Evolutionary conservation across 2,888 invertebrate species (phyloP), one percentile per base, ranked within the genome.

Genomic region (Protodeltote pygarga): DNA sequence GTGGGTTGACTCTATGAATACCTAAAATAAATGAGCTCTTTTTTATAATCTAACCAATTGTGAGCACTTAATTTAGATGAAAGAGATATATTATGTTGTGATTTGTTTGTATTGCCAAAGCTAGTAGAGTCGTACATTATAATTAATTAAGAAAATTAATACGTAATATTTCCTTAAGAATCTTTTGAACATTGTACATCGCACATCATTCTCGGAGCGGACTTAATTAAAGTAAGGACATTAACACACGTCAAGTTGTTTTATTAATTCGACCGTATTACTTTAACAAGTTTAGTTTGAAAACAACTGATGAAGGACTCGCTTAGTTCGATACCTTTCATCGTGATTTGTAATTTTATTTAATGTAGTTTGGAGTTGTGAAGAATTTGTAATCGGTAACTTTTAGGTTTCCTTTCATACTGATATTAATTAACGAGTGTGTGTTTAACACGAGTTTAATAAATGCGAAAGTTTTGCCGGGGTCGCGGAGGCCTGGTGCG

Each of bases 361-460:
- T 77, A 24, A 71, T 73, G 73, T 77, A 77, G 73, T 71, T 67
- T 68, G 63, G 67, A 79, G 76, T 83, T 80, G 73, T 71, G 50
- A 77, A 83, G 80, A 75, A 79, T 80, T 83, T 77, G 74, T 80
- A 80, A 87, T 85, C 80, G 78, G 64, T 68, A 88, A 89, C 84
- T 89, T 90, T 89, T 73, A 87, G 89, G 89, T 81, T 76, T 77
- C 86, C 85, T 83, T 87, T 87, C 83, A 85, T 77, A 77, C 77
- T 71, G 73, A 81, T 85, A 87, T 88, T 89, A 89, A 91, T 90
- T 89, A 89, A 83, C 76, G 78, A 71, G 73, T 83, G 72, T 85
- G 72, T 85, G 81, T 83, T 81, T 83, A 78, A 77, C 75, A 63
- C 60, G 81, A 83, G 81, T 83, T 81, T 81, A 81, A 82, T 86